phyloP scores from a whole-genome alignment of 1,140 invertebrate species.

The Nasonia giraulti region DNA sequence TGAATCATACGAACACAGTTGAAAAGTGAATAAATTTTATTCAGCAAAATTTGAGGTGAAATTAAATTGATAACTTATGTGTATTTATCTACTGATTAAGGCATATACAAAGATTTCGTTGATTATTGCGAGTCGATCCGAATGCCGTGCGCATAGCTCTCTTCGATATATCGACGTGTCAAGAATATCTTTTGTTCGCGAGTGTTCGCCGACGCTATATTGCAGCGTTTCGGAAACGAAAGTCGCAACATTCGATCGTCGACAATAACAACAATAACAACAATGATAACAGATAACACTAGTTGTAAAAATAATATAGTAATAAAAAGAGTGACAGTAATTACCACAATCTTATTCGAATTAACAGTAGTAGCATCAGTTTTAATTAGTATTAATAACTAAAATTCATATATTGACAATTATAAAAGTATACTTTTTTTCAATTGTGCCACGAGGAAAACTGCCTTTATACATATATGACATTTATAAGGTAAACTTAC shows the following conservation, averaged over 20 bases:
- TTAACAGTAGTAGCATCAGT: neutral
- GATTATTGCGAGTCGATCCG: neutral
- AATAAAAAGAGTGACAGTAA: neutral
- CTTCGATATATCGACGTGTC: too few species aligned
- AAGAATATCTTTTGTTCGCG: too few species aligned
- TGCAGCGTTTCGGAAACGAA: too few species aligned
- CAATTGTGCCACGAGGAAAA: constrained; percentile 7
- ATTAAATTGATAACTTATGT: neutral
- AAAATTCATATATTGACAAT: neutral
- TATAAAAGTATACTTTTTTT: constrained; percentile 8
- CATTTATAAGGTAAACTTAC: constrained; percentile 28
- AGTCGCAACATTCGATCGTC: neutral
- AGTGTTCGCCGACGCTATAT: too few species aligned
- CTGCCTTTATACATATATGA: constrained; percentile 13
- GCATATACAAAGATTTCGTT: neutral
- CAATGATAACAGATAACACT: constrained; percentile 27
- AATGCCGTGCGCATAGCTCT: neutral
- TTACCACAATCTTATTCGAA: constrained; percentile 7
- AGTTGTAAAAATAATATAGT: constrained; percentile 34
- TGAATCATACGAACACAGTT: neutral
- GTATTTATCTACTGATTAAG: neutral
- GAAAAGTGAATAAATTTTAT: neutral
- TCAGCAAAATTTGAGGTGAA: neutral
- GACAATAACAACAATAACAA: constrained; percentile 42
- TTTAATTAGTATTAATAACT: neutral